phyloP scores from a whole-genome alignment of 2,113 vertebrate genomes.

The Cygnus atratus region DNA sequence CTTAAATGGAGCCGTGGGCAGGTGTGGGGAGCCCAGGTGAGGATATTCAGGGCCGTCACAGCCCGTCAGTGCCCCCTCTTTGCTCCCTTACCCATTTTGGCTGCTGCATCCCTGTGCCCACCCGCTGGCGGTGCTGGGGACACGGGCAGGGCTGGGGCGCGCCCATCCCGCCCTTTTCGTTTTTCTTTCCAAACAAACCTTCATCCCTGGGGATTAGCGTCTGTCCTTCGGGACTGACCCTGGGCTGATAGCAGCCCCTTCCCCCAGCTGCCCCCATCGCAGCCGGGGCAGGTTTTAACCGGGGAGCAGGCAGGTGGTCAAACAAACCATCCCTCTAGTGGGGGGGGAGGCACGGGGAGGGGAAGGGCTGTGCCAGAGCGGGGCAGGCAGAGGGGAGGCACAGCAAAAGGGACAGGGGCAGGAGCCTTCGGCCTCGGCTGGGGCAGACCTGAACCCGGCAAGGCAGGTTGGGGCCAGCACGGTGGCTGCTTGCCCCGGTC shows the following conservation, averaged over 20 bases:
- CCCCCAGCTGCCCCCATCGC: too few relatives aligned
- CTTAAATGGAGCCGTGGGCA: fast-evolving
- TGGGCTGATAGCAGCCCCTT: too few relatives aligned
- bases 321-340: too few relatives aligned
- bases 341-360: too few relatives aligned
- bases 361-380: background rate
- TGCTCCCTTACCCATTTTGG: too few relatives aligned
- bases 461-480: too few relatives aligned
- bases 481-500: too few relatives aligned
- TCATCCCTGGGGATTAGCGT: background rate
- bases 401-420: too few relatives aligned
- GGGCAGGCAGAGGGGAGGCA: background rate
- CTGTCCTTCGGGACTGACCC: background rate
- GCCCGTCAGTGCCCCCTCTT: background rate
- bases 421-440: background rate
- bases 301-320: too few relatives aligned
- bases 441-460: too few relatives aligned
- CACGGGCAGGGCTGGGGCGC: background rate
- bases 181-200: background rate
- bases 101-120: background rate
- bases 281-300: too few relatives aligned
- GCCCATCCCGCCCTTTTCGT: background rate
- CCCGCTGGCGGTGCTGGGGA: fast-evolving
- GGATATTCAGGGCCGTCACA: background rate
- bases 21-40: background rate